These are phyloP conservation scores for Hybos culiciformis DNA, from an alignment of 2,888 invertebrate genomes.

Conservation along the genomic window DNA sequence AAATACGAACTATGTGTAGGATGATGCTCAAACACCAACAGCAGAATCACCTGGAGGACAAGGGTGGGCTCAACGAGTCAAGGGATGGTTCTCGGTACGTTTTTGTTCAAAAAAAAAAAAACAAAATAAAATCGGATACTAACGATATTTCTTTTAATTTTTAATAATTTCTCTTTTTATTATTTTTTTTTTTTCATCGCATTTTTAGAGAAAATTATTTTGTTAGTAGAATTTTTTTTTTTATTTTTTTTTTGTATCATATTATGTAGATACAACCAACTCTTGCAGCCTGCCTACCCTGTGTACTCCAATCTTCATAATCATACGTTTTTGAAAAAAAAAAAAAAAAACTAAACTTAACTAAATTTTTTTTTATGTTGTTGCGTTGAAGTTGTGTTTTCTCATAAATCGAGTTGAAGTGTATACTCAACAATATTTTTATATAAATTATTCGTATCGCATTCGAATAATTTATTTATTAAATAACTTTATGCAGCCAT, in stretches of 20 bases:
- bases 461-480: too few species aligned
- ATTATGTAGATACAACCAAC: slow-evolving; percentile 21
- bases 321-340: not conserved
- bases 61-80: slow-evolving; percentile 58
- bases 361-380: too few species aligned
- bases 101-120: slow-evolving; percentile 22
- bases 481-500: too few species aligned
- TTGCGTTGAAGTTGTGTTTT: too few species aligned
- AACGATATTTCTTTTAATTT: slow-evolving; percentile 3
- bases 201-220: too few species aligned
- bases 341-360: too few species aligned
- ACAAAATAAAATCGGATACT: slow-evolving; percentile 13
- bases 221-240: slow-evolving; percentile 1
- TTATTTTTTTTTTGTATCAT: slow-evolving; percentile 10
- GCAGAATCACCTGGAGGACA: slow-evolving; percentile 39
- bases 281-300: slow-evolving; percentile 37
- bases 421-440: too few species aligned
- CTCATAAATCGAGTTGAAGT: too few species aligned
- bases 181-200: slow-evolving; percentile 3
- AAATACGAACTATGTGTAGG: slow-evolving; percentile 31
- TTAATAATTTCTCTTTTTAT: not conserved
- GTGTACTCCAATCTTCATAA: slow-evolving; percentile 27
- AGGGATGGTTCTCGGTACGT: slow-evolving; percentile 60
- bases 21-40: slow-evolving; percentile 32
- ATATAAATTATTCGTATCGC: too few species aligned